Evolutionary conservation across 2,888 invertebrate genomes (phyloP), one percentile per base, ranked within the genome.

Genomic region (Dolichopus griseipennis): DNA sequence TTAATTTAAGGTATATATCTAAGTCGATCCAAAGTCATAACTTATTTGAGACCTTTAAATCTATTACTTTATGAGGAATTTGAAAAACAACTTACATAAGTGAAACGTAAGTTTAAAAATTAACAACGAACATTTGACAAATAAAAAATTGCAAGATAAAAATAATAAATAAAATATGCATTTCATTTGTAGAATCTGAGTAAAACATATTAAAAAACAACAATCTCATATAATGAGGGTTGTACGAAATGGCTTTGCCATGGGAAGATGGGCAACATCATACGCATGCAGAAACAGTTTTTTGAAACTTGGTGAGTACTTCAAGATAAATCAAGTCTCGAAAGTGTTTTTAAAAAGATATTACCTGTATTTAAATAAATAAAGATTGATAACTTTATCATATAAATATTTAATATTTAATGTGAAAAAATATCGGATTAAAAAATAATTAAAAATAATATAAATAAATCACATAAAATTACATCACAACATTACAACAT

Each of bases 241-340:
- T 20, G 68, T 69, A 10, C 68, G 68, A 34, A 69, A 67, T 41
- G 63, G 69, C 21, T 41, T 69, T 33, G 66, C 41, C 20, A 68
- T 69, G 52, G 65, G 65, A 22, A 68, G 68, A 27, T 65, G 66
- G 65, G 64, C 37, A 8, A 66, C 69, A 2, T 65, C 66, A 8
- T 68, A 69, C 34, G 20, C 69, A 15, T 65, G 18, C 10, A 37
- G 68, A 52, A 68, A 52, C 63, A 43, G 22, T 27, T 64, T 52
- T n/a, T 37, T 68, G 18, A 64, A 68, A 66, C 20, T 43, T 37
- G 69, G 69, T 68, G 66, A 69, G 69, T 7, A 34, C 7, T 10
- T 1, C 12, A 15, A 2, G 10, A 21, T 63, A 15, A 12, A 22
- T 27, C 12, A 22, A 21, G 22, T 12, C 1, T 22, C 12, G 22